phyloP scores from a whole-genome alignment of 2,888 invertebrate species.

The Limulus polyphemus region DNA sequence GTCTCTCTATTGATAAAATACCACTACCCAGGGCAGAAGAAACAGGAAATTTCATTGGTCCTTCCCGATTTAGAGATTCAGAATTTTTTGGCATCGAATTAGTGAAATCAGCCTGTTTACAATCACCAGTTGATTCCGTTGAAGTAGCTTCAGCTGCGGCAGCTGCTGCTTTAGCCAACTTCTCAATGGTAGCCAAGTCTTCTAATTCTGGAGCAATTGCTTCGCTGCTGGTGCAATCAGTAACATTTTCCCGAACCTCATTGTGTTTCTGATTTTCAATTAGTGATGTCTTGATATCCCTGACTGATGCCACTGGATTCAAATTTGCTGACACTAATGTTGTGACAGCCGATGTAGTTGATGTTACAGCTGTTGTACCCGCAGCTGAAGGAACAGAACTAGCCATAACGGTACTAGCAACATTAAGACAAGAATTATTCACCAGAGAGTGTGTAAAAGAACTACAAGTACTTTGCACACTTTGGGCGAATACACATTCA shows the following conservation, averaged over 20 bases:
- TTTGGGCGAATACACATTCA: conserved; percentile 4
- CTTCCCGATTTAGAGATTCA: conserved; percentile 10
- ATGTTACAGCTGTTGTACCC: too few species aligned
- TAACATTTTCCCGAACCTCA: not conserved
- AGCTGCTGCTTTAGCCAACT: conserved; percentile 37
- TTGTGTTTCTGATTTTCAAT: not conserved
- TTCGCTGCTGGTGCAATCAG: conserved; percentile 5
- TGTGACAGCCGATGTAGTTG: conserved; percentile 8
- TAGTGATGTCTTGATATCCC: conserved; percentile 18
- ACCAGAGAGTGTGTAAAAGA: conserved; percentile 16
- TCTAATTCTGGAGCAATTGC: conserved; percentile 26
- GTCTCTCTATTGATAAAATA: conserved; percentile 17
- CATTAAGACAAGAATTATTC: conserved; percentile 12
- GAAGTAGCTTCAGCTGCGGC: conserved; percentile 33
- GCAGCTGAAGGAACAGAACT: too few species aligned
- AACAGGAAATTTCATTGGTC: conserved; percentile 7
- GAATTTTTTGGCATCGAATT: conserved; percentile 10
- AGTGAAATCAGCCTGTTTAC: too few species aligned
- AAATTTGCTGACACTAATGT: conserved; percentile 20
- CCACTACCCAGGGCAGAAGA: conserved; percentile 11
- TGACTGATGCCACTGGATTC: conserved; percentile 21
- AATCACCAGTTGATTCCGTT: conserved; percentile 9
- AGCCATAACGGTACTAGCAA: conserved; percentile 18
- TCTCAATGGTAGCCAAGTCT: conserved; percentile 28
- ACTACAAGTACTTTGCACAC: conserved; percentile 22